Percentiles rank a stretch among this genome's conserved stretches.
These are phyloP conservation scores for Gryllus bimaculatus DNA, from an alignment of 1,140 invertebrate species.

Conservation along the genomic window DNA sequence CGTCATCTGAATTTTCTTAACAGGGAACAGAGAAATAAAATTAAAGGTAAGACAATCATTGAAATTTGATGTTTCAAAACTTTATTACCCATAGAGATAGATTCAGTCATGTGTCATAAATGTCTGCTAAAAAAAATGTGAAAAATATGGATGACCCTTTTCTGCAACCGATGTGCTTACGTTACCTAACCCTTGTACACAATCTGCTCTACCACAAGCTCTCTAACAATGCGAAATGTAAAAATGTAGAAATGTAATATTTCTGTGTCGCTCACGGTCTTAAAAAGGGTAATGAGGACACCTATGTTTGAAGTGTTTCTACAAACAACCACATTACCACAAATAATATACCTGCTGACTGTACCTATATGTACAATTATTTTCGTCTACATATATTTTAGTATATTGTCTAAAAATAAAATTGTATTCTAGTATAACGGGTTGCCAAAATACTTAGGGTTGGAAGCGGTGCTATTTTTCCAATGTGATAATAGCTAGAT, in stretches of 20 bases:
- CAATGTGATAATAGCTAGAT: background rate
- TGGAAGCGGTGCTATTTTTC: background rate
- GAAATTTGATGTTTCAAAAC: background rate
- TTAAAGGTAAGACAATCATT: background rate
- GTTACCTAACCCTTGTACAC: background rate
- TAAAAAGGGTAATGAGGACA: background rate
- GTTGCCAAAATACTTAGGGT: background rate
- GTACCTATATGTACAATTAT: background rate
- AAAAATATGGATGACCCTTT: background rate
- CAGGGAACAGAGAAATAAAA: background rate
- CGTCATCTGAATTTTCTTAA: background rate
- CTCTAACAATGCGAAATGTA: background rate
- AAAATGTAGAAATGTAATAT: background rate
- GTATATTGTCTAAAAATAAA: background rate
- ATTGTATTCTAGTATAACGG: background rate
- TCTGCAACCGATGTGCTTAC: background rate
- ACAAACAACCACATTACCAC: background rate
- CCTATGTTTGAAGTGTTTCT: background rate
- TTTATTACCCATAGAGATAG: background rate
- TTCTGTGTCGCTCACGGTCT: background rate
- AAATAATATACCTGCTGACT: background rate
- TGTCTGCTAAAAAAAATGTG: background rate
- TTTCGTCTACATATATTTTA: slow-evolving; percentile 6
- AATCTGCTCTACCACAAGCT: background rate
- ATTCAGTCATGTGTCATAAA: background rate